Percentiles rank a stretch among this genome's conserved stretches.
phyloP scores from a whole-genome alignment of 2,797 vertebrate genomes.

The Taenioides sp. region DNA sequence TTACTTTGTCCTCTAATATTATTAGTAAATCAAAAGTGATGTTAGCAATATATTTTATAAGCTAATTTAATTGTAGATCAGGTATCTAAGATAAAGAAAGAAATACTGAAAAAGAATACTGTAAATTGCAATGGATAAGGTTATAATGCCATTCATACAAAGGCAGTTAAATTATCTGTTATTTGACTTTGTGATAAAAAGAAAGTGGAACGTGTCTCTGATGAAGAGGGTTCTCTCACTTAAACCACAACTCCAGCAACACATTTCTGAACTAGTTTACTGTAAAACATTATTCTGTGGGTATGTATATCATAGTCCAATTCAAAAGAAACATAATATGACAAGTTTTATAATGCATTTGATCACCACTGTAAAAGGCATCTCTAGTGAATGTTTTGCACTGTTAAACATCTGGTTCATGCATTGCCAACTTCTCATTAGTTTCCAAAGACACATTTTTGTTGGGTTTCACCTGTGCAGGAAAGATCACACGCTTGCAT shows the following conservation, averaged over 20 bases:
- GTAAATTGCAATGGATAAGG: not conserved
- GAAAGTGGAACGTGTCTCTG: not conserved
- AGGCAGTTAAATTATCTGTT: not conserved
- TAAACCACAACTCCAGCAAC: not conserved
- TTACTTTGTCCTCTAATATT: not conserved
- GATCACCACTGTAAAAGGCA: not conserved
- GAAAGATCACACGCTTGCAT: conserved; percentile 44
- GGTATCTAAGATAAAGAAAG: not conserved
- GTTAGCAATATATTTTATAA: not conserved
- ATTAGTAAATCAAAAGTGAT: not conserved
- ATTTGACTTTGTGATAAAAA: not conserved
- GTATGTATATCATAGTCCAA: not conserved
- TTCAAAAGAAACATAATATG: not conserved
- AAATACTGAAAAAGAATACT: not conserved
- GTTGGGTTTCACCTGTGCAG: conserved; percentile 15
- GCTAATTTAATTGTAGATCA: not conserved
- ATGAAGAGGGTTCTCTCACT: not conserved
- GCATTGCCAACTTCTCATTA: conserved; percentile 46
- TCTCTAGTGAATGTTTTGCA: too few relatives aligned
- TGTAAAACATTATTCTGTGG: not conserved
- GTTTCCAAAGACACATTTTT: not conserved
- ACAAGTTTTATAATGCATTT: not conserved
- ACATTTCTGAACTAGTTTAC: not conserved
- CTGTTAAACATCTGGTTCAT: conserved; percentile 15
- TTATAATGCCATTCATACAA: not conserved